Percentiles rank a stretch among this genome's conserved stretches.
phyloP scores from a whole-genome alignment of 2,888 invertebrate species.

The Nomada fabriciana region DNA sequence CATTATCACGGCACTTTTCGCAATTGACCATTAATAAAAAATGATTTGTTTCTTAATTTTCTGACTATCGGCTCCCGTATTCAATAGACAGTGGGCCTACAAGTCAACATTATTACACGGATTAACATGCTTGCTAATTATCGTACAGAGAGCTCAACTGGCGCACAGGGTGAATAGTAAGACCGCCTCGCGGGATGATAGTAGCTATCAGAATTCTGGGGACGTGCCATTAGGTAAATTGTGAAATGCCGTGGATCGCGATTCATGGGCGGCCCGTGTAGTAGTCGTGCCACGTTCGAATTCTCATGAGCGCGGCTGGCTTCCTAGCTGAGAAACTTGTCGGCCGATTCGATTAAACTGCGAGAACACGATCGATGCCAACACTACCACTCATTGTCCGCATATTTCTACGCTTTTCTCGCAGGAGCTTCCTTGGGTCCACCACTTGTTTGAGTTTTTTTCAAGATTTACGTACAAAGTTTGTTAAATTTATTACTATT shows the following conservation, averaged over 20 bases:
- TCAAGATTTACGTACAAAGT: no score
- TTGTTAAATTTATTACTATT: no score
- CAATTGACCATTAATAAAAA: no score
- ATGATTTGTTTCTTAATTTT: no score
- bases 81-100: no score
- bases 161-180: constrained; percentile 50
- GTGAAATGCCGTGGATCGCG: constrained; percentile 73
- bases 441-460: no score
- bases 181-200: constrained; percentile 64
- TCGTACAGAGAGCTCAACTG: constrained; percentile 48
- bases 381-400: constrained; percentile 27
- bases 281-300: constrained; percentile 74
- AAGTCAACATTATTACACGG: no score
- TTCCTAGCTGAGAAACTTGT: constrained; percentile 56
- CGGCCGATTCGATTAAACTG: constrained; percentile 68
- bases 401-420: no score
- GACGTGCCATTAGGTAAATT: constrained; percentile 78
- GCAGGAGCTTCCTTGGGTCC: no score
- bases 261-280: constrained; percentile 54
- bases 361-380: constrained; percentile 54
- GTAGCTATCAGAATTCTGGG: constrained; percentile 75
- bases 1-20: no score
- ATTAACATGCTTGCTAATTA: constrained; percentile 38
- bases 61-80: no score
- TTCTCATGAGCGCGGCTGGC: constrained; percentile 69